Evolutionary conservation across 2,797 vertebrate species (phyloP).

Genomic region (Galagoides demidoff): DNA sequence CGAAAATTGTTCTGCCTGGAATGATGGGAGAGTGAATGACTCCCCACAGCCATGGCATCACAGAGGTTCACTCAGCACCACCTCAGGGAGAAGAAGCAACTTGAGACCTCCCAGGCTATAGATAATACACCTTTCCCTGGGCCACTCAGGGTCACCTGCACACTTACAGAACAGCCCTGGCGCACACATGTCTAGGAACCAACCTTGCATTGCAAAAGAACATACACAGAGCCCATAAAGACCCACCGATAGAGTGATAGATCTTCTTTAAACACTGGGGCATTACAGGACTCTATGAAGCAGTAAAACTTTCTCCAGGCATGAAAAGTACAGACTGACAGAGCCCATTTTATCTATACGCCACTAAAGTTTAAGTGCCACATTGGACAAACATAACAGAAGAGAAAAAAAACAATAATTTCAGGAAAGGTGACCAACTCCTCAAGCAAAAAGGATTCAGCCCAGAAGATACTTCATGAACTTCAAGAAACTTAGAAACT

Average conservation of each 20-base stretch:
- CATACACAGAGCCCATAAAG: conserved; percentile 76
- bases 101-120: no score
- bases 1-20: no score
- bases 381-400: conserved; percentile 74
- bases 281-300: conserved; percentile 80
- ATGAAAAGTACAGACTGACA: conserved; percentile 81
- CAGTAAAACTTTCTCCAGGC: conserved; percentile 82
- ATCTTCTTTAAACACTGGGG: conserved; percentile 81
- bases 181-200: conserved; percentile 56
- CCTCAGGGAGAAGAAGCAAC: no score
- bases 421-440: conserved; percentile 54
- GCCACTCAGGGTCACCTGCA: no score
- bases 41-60: no score
- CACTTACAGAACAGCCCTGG: no score
- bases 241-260: conserved; percentile 69
- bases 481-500: neutral
- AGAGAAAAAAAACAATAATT: conserved; percentile 70
- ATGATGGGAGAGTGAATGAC: no score
- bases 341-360: conserved; percentile 77
- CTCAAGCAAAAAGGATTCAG: conserved; percentile 53
- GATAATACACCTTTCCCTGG: no score
- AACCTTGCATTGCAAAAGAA: conserved; percentile 70
- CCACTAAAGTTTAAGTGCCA: conserved; percentile 78
- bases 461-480: neutral
- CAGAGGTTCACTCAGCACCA: no score